Base-by-base conservation (phyloP, 2,113 vertebrate genomes). In the Crocuta crocuta region DNA sequence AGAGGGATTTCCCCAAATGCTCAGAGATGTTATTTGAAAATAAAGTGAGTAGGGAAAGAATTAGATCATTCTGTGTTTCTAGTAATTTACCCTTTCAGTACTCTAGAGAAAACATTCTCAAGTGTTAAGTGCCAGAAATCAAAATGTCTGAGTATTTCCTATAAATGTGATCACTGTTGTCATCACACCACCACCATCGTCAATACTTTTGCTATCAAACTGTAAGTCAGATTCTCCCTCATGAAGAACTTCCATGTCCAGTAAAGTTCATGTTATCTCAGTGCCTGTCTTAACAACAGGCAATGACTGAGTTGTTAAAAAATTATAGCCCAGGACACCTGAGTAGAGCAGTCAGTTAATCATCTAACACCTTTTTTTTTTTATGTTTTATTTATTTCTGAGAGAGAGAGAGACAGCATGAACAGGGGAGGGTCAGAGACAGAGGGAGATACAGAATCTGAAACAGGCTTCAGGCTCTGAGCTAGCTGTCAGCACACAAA, bases 111-210 rank as follows among this genome's bases (percentile, higher is more conserved):
- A 89, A 43, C 53, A 5, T 17, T 33, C 11, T 26, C 21, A 61
- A 82, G 82, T 12, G 21, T 90, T 73, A 63, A 90, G 53, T 73
- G n/a, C 39, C 85, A 58, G 50, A 70, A 71, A 87, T 31, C 33
- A 78, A 76, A 71, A 66, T 55, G 33, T 11, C 11, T 48, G 68
- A 70, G 0, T 35, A 0, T 43, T 83, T 50, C 55, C n/a, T 43
- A 10, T 2, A 23, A 13, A 21, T 3, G 1, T 1, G 7, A 13
- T 7, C 10, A 8, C 28, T 53, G 0, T 58, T 23, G 33, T 45
- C 31, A 33, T 13, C 31, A 39, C 19, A 2, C 35, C 9, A 5
- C 8, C 66, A 55, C 13, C 9, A 2, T 15, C 65, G 76, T 13
- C 83, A 28, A 3, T 10, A 7, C 21, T 76, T 73, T 53, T 31